Evolutionary conservation across 2,797 vertebrate species (phyloP).

Genomic region (Novumbra hubbsi): DNA sequence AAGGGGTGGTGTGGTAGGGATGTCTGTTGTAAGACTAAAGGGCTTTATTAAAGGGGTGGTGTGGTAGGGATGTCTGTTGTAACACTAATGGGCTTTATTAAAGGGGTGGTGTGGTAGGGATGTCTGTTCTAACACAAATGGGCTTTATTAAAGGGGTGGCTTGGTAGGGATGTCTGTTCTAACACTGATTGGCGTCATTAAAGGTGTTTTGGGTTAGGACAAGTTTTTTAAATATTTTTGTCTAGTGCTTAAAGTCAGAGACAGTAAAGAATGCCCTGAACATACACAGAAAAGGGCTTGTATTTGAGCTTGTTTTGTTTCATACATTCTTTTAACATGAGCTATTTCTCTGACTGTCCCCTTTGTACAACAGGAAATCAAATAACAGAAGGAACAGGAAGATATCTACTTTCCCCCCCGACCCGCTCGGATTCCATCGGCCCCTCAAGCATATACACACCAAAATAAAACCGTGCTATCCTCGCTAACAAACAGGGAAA

Average conservation of each 20-base stretch:
- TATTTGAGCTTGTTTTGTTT: slow-evolving; percentile 71
- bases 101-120: slow-evolving; percentile 41
- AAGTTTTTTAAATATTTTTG: slow-evolving; percentile 60
- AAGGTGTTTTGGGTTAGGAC: slow-evolving; percentile 45
- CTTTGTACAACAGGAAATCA: slow-evolving; percentile 75
- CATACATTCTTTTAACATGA: slow-evolving; percentile 73
- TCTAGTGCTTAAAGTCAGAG: slow-evolving; percentile 56
- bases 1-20: slow-evolving; percentile 40
- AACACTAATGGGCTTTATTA: slow-evolving; percentile 73
- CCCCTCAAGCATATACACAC: slow-evolving; percentile 68
- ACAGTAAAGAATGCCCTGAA: slow-evolving; percentile 67
- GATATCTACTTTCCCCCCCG: slow-evolving; percentile 10
- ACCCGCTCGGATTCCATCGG: slow-evolving; percentile 44
- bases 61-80: slow-evolving; percentile 19
- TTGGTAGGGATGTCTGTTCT: no score
- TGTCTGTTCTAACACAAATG: no score
- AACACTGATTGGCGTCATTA: no score
- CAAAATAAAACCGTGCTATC: slow-evolving; percentile 34
- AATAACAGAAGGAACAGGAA: slow-evolving; percentile 70
- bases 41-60: background rate
- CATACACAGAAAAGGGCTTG: slow-evolving; percentile 49
- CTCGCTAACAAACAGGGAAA: slow-evolving; percentile 70
- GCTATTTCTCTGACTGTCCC: slow-evolving; percentile 68
- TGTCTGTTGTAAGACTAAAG: no score
- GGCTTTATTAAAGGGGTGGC: slow-evolving; percentile 66